Evolutionary conservation across 2,113 vertebrate species (phyloP), one percentile per base, ranked within the genome.

Genomic region (Poeciliopsis retropinna): DNA sequence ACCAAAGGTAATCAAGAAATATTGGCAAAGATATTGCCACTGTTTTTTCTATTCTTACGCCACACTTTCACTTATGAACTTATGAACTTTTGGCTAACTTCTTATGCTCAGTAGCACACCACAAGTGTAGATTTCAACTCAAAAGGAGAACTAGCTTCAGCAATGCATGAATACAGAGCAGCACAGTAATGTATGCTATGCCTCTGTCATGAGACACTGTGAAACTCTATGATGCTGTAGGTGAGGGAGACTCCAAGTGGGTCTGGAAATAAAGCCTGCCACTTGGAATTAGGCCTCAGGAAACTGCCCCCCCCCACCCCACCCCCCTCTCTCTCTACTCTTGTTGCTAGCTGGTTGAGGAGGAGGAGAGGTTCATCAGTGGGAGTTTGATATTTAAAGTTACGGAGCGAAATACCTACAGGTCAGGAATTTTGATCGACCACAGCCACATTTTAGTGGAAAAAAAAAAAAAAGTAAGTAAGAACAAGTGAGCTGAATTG

Each of bases 181-280:
- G 87, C 54, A 34, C 32, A 79, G 85, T 90, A 91, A 91, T 89
- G 88, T 83, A 89, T 85, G 85, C 86, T 90, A 89, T 85, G 85
- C 86, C 89, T 88, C 86, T 89, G 88, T 90, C 87, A 91, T 81
- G 85, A 91, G 84, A 88, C 83, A 88, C 68, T 60, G 39, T 89
- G 88, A 88, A 92, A 89, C 85, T 92, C 90, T 86, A 90, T 89
- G 88, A 90, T 90, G 87, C 87, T 85, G 79, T 81, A 88, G 88
- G 88, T 90, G 88, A 89, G 88, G 84, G 81, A 84, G 83, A 79
- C 85, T 87, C 88, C 78, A 72, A 84, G 86, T 87, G 80, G 87
- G 88, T 83, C 87, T 86, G 85, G 86, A 92, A 92, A 89, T 87
- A 90, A 91, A 86, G 80, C 85, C 90, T 87, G 82, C 77, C 73